Base-by-base conservation (phyloP, 2,888 invertebrate genomes). In the Nymphalis urticae region DNA sequence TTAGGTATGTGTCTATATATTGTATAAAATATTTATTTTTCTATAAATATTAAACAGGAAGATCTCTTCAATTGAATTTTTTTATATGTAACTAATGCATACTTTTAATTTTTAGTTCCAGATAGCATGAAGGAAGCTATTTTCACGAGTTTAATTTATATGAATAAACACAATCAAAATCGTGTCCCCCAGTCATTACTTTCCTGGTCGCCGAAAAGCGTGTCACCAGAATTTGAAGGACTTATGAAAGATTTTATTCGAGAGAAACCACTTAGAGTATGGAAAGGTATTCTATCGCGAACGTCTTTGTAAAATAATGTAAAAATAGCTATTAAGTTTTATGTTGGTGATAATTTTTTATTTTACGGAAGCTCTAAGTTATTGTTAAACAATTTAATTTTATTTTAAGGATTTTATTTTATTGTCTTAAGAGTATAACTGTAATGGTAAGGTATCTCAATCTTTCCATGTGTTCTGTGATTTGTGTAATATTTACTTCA, bases 61-160 rank as follows among this genome's bases (percentile, higher is more conserved):
- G 27, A 32, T 6, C 27, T 32, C 27, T 32, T 32, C 5, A 32
- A 32, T 32, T 27, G 5, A 27, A 6, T 32, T 42, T 10, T 42
- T 1, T 36, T 36, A 9, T 36, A 10, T 8, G 16, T n/a, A 8
- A 8, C 50, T 2, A 7, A 50, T 19, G 4, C 17, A 7, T 8
- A 61, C 36, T 19, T 51, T 6, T 48, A 48, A 56, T 69, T 64
- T 89, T 88, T 66, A 93, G 93, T 80, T 42, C 80, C 86, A 1
- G 79, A 75, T 21, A 68, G 76, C 64, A 81, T 88, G 72, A 80
- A 87, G 74, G 92, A 93, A 80, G 90, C 90, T 0, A 83, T 88
- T 32, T 77, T 87, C 27, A 81, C 78, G 2, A 90, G 90, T 79
- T 77, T 93, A 64, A 77, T 90, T 62, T 84, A 78, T 62, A 82